Percentiles rank a stretch among this genome's conserved stretches.
Conservation (phyloP, 2,797 vertebrate species). For the Eutrigla gurnardus region DNA sequence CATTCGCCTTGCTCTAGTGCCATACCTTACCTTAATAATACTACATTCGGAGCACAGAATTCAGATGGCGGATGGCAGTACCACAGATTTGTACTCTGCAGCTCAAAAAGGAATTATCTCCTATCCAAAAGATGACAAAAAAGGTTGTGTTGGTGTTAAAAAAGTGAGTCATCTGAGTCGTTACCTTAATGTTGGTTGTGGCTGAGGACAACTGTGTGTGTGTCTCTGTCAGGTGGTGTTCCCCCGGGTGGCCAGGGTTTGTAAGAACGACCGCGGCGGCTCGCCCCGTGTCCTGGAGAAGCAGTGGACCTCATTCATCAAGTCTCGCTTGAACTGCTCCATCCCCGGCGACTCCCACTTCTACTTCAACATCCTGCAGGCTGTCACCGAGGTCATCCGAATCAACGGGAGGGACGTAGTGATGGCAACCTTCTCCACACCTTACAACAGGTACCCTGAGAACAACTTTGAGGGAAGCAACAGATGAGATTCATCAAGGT, state of each 20-base stretch:
- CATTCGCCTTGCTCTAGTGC: too few species aligned
- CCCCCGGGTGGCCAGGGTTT: conserved; percentile 96
- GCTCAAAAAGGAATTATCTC: background rate
- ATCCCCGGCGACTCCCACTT: conserved; percentile 99
- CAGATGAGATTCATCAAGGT: conserved; percentile 11
- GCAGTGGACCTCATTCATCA: conserved; percentile 99
- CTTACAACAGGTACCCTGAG: conserved; percentile 93
- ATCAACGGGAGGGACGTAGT: conserved; percentile 95
- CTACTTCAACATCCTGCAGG: conserved; percentile 99
- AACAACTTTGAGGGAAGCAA: background rate
- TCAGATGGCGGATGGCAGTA: too few species aligned
- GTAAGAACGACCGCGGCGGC: conserved; percentile 97
- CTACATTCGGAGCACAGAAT: too few species aligned
- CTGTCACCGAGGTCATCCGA: conserved; percentile 95
- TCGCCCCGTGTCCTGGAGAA: conserved; percentile 98
- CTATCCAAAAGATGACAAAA: background rate
- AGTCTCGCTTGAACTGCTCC: conserved; percentile 97
- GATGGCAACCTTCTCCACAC: conserved; percentile 98
- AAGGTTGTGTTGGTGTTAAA: too few species aligned
- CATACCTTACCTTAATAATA: too few species aligned
- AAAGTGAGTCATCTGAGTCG: background rate
- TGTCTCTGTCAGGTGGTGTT: conserved; percentile 90
- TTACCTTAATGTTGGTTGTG: too few species aligned
- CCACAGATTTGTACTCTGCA: too few species aligned
- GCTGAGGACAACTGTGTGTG: background rate